Evolutionary conservation across 2,113 vertebrate genomes (phyloP).

Genomic region (Ophthalmolycus amberensis): DNA sequence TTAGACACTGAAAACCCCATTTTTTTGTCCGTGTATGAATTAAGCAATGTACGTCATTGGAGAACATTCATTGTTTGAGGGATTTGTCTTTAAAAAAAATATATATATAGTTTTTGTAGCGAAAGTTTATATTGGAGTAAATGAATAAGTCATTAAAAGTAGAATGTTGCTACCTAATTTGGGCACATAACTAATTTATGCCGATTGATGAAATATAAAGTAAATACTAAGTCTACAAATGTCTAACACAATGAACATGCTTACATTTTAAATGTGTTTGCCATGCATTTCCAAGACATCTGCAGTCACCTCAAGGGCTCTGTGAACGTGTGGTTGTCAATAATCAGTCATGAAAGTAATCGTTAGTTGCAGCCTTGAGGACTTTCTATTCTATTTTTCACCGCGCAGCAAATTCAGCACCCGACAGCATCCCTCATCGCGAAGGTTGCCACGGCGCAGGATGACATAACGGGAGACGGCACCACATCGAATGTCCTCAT

Average conservation of each 20-base stretch:
- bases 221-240: background rate
- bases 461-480: conserved; percentile 98
- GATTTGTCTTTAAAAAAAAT: no score
- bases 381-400: background rate
- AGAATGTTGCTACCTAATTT: background rate
- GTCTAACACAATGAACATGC: no score
- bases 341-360: background rate
- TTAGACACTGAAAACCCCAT: no score
- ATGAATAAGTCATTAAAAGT: background rate
- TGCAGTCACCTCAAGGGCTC: background rate
- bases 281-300: background rate
- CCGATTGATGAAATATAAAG: background rate
- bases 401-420: conserved; percentile 96
- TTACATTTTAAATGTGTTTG: background rate
- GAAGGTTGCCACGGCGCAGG: conserved; percentile 97
- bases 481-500: conserved; percentile 98
- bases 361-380: background rate
- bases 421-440: conserved; percentile 98
- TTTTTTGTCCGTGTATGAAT: background rate
- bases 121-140: background rate
- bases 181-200: background rate
- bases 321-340: background rate
- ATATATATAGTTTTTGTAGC: no score
- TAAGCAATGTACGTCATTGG: background rate
- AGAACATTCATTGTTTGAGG: background rate